Evolutionary conservation across 1,140 invertebrate genomes (phyloP).

Genomic region (Drosophila parabipectinata): DNA sequence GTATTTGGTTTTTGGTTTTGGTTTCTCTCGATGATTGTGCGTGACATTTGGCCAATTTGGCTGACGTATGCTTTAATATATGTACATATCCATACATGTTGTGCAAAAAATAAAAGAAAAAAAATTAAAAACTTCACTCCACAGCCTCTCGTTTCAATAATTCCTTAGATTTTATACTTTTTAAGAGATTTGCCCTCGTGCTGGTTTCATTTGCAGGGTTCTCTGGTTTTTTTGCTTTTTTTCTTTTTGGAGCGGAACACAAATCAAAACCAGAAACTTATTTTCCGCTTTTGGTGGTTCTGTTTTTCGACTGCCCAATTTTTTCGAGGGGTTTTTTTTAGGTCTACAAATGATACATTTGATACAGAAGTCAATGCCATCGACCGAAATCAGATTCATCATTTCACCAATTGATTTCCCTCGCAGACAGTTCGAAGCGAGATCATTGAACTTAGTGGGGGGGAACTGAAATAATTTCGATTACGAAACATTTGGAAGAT

Average conservation of each 20-base stretch:
- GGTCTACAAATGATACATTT: neutral
- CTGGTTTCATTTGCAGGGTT: constrained; percentile 32
- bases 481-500: constrained; percentile 34
- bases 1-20: constrained; percentile 8
- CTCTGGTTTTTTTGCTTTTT: constrained; percentile 6
- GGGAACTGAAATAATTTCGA: constrained; percentile 34
- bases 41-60: constrained; percentile 70
- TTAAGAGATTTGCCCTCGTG: constrained; percentile 49
- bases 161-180: constrained; percentile 36
- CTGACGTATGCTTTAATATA: constrained; percentile 16
- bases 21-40: constrained; percentile 24
- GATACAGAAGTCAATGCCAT: constrained; percentile 32
- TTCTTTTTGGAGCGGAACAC: constrained; percentile 43
- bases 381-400: constrained; percentile 37
- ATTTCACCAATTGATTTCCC: constrained; percentile 36
- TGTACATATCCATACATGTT: neutral
- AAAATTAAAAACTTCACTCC: neutral
- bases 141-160: constrained; percentile 16
- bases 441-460: constrained; percentile 39
- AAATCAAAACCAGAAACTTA: constrained; percentile 63
- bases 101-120: neutral
- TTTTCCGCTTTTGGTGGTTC: constrained; percentile 11
- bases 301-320: constrained; percentile 23
- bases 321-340: constrained; percentile 19
- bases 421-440: constrained; percentile 11